These are phyloP conservation scores for Pangasianodon hypophthalmus DNA, from an alignment of 2,113 vertebrate species.

Conservation along the genomic window DNA sequence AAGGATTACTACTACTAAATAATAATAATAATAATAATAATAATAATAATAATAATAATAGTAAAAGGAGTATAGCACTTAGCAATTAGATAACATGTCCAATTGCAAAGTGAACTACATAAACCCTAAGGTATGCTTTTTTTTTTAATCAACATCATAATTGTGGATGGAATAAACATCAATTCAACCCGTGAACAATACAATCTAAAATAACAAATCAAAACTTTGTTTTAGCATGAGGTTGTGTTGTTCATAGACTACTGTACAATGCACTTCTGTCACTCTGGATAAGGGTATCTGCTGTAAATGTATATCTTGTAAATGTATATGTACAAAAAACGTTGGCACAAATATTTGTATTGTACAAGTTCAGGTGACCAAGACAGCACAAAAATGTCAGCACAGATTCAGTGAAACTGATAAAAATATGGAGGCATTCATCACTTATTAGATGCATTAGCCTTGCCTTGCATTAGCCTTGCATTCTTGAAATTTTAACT, in stretches of 20 bases:
- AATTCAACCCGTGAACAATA: background rate
- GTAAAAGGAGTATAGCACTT: background rate
- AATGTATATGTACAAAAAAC: background rate
- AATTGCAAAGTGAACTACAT: background rate
- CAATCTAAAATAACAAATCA: background rate
- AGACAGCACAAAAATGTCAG: background rate
- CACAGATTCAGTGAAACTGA: background rate
- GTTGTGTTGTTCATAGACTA: background rate
- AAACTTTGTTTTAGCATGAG: background rate
- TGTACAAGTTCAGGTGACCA: background rate
- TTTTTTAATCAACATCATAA: background rate
- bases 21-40: background rate
- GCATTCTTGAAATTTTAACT: background rate
- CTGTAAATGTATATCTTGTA: too few relatives aligned
- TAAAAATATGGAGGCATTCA: background rate
- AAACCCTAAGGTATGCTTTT: background rate
- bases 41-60: background rate
- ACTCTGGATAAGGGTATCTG: background rate
- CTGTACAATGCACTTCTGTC: too few relatives aligned
- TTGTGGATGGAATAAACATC: background rate
- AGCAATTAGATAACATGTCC: background rate
- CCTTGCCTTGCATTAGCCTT: background rate
- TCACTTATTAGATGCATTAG: background rate
- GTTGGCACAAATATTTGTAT: background rate
- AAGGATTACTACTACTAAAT: too few relatives aligned